phyloP scores from a whole-genome alignment of 2,113 vertebrate species.

The Monarcha castaneiventris region DNA sequence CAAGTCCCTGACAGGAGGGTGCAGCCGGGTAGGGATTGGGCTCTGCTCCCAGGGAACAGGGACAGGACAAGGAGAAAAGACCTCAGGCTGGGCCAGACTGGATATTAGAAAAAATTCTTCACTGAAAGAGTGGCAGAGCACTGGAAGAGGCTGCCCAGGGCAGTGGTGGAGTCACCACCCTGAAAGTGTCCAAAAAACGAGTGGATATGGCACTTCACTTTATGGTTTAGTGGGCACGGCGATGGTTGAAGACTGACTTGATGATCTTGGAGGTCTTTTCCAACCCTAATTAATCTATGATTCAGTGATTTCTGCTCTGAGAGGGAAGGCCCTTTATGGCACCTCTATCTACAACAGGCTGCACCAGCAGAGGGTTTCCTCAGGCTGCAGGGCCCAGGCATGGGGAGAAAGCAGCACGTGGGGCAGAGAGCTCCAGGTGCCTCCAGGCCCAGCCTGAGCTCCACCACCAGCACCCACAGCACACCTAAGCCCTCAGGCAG shows the following conservation, averaged over 20 bases:
- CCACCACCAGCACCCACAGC: neutral
- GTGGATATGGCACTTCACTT: neutral
- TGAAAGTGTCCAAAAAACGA: neutral
- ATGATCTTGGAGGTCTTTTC: neutral
- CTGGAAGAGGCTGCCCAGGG: neutral
- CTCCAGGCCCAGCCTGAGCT: neutral
- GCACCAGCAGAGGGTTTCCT: neutral
- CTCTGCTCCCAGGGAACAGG: neutral
- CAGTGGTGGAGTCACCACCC: neutral
- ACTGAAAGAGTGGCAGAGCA: neutral
- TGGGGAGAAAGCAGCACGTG: neutral
- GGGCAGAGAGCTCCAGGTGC: neutral
- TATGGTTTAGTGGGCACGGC: neutral
- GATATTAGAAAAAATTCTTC: neutral
- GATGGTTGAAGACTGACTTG: neutral
- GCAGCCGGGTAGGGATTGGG: neutral
- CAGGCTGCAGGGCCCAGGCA: neutral
- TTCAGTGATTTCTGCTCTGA: neutral
- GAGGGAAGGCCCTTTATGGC: neutral
- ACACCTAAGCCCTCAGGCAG: neutral
- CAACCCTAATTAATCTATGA: neutral
- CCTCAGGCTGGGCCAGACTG: rapidly evolving
- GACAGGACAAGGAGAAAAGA: neutral
- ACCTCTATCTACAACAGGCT: neutral
- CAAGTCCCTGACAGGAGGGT: neutral